Evolutionary conservation across 2,113 vertebrate genomes (phyloP), one percentile per base, ranked within the genome.

Genomic region (Crotalus horridus): DNA sequence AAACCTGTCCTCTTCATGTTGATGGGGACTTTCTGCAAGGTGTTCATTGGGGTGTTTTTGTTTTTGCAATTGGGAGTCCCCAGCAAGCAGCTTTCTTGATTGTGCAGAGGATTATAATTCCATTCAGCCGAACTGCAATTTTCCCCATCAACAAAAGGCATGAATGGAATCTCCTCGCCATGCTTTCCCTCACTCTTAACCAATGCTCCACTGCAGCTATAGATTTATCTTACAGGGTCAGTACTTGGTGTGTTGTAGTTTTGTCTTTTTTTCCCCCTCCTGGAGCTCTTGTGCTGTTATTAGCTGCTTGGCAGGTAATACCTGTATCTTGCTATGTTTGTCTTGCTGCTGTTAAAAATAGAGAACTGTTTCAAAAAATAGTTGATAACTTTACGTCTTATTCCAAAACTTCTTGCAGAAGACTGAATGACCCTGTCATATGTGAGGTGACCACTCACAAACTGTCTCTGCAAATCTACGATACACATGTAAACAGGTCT

Each of bases 401-500:
- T 9, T 24, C 46, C 29, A 90, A 54, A 24, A 43, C 48, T 48
- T 90, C 74, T 93, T 89, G 85, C 55, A 61, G 88, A 53, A 53
- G 81, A 29, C n/a, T 54, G 33, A 24, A 24, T 48, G 39, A 89
- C 91, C 61, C 88, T 61, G 64, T 89, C 39, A 3, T 48, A 85
- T 85, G 91, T 53, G 88, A 89, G 55, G 46, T 58, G 24, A 88
- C 88, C 56, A 39, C 64, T 85, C 85, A 85, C 69, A 48, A 92
- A 26, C 39, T 89, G 20, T 64, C 92, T 93, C 46, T 53, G 88
- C 92, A 87, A 33, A 26, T 87, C 92, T 93, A 90, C 12, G 4
- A 81, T 93, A 93, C 89, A 54, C 33, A 93, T 87, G 88, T 90
- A 90, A 90, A 90, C 81, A 90, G 56, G 23, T 87, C 81, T 93